These are phyloP conservation scores for Gandaritis pyraliata DNA, from an alignment of 2,888 invertebrate genomes.

Conservation along the genomic window DNA sequence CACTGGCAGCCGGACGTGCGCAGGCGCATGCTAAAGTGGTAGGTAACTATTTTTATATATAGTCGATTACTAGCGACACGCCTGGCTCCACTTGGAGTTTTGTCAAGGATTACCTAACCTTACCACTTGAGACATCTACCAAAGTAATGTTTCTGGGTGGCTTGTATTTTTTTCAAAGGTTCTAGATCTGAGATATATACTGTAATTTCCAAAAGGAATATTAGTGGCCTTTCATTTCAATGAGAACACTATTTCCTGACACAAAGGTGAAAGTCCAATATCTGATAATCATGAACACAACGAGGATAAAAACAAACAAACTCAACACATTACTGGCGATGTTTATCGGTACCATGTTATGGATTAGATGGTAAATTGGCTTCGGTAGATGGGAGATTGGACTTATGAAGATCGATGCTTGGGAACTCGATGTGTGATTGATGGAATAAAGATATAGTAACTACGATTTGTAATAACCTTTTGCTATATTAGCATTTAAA, in stretches of 20 bases:
- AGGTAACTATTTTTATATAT: constrained; percentile 34
- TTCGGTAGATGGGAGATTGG: neutral
- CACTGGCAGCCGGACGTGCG: constrained; percentile 37
- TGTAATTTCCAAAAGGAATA: too few species aligned
- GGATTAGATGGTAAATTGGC: constrained; percentile 15
- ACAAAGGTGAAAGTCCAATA: constrained; percentile 13
- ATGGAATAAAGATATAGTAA: neutral
- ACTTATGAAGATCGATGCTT: constrained; percentile 11
- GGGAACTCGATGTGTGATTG: neutral
- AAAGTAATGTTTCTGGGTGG: too few species aligned
- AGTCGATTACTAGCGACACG: constrained; percentile 29
- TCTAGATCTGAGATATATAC: too few species aligned
- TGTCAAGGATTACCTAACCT: constrained; percentile 10
- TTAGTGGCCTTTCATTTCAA: too few species aligned
- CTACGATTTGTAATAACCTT: constrained; percentile 1
- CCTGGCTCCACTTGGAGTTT: constrained; percentile 3
- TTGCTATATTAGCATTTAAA: neutral
- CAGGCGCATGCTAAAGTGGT: constrained; percentile 24
- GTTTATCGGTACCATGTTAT: constrained; percentile 18
- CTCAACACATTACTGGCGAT: constrained; percentile 15
- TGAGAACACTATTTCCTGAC: too few species aligned
- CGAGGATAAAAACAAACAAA: constrained; percentile 20
- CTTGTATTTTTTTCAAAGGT: too few species aligned
- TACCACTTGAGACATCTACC: too few species aligned
- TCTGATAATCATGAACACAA: constrained; percentile 9